A percentile compares a stretch with the other conserved stretches of the same genome.
Evolutionary conservation across 2,113 vertebrate species (phyloP).

Genomic region (Ornithorhynchus anatinus): DNA sequence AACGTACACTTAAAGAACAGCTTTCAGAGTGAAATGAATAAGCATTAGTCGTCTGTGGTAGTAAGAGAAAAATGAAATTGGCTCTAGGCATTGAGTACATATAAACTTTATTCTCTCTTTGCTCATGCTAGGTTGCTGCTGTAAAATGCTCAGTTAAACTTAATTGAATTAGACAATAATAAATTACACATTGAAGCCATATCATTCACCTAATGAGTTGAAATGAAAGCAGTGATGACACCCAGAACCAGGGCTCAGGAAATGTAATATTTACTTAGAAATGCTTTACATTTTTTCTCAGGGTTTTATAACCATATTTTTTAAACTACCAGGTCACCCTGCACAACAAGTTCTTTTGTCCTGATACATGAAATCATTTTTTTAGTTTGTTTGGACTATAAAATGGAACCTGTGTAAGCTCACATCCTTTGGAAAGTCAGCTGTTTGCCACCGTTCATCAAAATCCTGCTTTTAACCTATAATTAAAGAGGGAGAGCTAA

Average conservation of each 20-base stretch:
- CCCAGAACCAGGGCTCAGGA: conserved; percentile 65
- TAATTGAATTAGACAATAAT: conserved; percentile 72
- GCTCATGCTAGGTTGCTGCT: conserved; percentile 44
- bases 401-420: conserved; percentile 36
- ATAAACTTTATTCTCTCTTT: conserved; percentile 14
- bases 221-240: conserved; percentile 53
- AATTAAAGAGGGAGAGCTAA: conserved; percentile 15
- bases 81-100: background rate
- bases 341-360: conserved; percentile 28
- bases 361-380: background rate
- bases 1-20: background rate
- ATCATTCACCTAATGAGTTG: conserved; percentile 64
- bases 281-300: conserved; percentile 64
- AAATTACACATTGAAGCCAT: conserved; percentile 59
- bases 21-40: background rate
- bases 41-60: background rate
- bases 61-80: conserved; percentile 15
- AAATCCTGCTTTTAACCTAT: background rate
- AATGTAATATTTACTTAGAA: conserved; percentile 70
- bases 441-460: background rate
- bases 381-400: conserved; percentile 10
- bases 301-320: conserved; percentile 35
- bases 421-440: conserved; percentile 19
- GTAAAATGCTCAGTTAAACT: conserved; percentile 57
- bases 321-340: conserved; percentile 32